phyloP scores from a whole-genome alignment of 2,888 invertebrate genomes.

The Cephus nigrinus region DNA sequence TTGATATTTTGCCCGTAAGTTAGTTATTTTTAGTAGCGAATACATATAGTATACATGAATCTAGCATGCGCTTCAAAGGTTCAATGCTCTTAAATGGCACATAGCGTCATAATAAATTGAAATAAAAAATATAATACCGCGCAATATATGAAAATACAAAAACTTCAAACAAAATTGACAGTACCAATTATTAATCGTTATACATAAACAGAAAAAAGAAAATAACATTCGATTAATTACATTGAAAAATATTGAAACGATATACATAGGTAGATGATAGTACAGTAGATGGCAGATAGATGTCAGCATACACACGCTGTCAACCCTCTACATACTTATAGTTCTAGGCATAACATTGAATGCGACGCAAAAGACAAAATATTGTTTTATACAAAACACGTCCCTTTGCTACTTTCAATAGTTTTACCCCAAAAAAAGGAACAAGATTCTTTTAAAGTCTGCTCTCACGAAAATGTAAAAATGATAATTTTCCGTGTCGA shows the following conservation, averaged over 20 bases:
- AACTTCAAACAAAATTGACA: neutral
- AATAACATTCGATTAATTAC: neutral
- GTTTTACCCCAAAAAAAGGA: neutral
- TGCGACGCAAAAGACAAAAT: neutral
- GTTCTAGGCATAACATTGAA: neutral
- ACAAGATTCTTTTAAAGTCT: neutral
- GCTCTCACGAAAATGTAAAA: neutral
- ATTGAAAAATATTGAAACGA: neutral
- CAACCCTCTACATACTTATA: neutral
- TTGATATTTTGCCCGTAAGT: neutral
- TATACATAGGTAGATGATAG: neutral
- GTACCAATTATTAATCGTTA: neutral
- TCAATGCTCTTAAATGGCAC: constrained; percentile 32
- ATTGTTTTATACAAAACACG: neutral
- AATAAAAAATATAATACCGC: neutral
- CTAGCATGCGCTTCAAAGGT: constrained; percentile 41
- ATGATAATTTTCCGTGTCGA: constrained; percentile 3
- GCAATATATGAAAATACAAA: neutral
- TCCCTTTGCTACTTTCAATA: neutral
- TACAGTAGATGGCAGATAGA: neutral
- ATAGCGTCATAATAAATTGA: neutral
- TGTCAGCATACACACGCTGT: neutral
- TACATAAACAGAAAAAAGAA: neutral
- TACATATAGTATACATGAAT: constrained; percentile 29
- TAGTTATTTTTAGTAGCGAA: neutral